Conservation (phyloP, 2,888 invertebrate species). For the Rotaria socialis region DNA sequence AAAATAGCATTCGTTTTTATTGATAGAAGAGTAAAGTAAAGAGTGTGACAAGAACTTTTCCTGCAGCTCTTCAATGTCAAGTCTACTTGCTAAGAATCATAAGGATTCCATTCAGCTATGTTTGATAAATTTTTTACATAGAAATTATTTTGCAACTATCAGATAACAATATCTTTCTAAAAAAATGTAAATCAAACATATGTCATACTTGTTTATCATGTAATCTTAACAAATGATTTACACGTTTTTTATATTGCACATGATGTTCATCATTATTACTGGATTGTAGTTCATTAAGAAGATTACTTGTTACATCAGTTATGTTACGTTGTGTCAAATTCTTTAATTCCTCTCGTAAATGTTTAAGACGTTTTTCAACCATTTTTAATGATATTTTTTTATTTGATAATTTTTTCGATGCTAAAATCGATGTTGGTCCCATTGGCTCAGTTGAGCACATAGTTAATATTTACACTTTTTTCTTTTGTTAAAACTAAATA, state of each 20-base stretch:
- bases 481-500: not conserved
- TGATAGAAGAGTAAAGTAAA: no score
- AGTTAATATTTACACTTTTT: not conserved
- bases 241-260: not conserved
- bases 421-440: not conserved
- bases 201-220: not conserved
- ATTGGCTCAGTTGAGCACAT: not conserved
- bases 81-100: no score
- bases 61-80: no score
- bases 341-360: not conserved
- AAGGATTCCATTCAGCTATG: no score
- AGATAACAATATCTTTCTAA: no score
- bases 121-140: no score
- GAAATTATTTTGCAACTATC: no score
- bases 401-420: not conserved
- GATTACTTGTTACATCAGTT: not conserved
- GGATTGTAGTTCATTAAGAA: not conserved
- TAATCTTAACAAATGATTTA: not conserved
- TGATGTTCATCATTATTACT: not conserved
- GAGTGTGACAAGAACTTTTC: no score
- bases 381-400: not conserved
- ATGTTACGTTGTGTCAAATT: not conserved
- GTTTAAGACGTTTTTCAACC: not conserved
- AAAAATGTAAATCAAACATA: no score
- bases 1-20: no score